Conservation (phyloP, 1,140 invertebrate species). For the Caenorhabditis tropicalis region DNA sequence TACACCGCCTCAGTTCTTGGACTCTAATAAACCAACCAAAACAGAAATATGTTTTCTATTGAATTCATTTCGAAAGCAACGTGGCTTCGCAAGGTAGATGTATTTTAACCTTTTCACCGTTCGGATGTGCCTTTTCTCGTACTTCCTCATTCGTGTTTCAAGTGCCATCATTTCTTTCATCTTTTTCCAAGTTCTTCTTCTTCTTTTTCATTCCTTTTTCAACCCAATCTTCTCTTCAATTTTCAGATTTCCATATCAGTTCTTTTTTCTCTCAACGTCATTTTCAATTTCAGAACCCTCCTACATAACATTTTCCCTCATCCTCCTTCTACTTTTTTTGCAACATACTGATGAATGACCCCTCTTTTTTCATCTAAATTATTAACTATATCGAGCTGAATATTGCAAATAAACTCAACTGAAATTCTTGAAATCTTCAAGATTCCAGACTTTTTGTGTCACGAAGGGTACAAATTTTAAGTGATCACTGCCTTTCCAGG, state of each 20-base stretch:
- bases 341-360: slow-evolving; percentile 5
- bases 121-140: neutral
- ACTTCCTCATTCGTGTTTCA: neutral
- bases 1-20: too few relatives aligned
- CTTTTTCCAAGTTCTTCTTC: too few relatives aligned
- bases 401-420: neutral
- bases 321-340: neutral
- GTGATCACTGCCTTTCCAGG: neutral
- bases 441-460: neutral
- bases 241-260: neutral
- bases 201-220: neutral
- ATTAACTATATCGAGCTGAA: slow-evolving; percentile 8
- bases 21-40: too few relatives aligned
- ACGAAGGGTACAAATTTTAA: neutral
- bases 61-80: too few relatives aligned
- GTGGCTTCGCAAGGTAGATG: too few relatives aligned
- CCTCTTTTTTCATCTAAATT: neutral
- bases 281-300: neutral
- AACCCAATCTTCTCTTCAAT: neutral
- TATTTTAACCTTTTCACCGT: neutral
- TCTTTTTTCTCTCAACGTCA: neutral
- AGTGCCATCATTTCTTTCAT: neutral
- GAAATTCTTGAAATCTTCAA: neutral
- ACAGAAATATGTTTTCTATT: too few relatives aligned
- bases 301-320: neutral